Conservation (phyloP, 2,888 invertebrate species). For the Plagiodera versicolora region DNA sequence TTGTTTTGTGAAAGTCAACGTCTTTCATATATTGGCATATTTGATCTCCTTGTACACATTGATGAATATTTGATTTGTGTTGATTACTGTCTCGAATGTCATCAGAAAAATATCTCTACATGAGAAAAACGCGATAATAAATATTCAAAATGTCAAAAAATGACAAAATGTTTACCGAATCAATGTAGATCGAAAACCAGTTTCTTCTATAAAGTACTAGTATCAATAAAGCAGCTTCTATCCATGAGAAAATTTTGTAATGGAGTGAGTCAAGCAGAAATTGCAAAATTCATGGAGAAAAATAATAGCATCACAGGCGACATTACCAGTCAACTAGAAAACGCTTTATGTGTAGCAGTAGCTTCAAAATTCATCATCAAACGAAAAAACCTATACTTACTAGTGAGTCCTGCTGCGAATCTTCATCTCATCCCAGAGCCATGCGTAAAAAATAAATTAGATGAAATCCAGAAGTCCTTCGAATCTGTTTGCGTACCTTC, state of each 20-base stretch:
- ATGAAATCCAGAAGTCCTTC: constrained; percentile 30
- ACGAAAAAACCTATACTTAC: constrained; percentile 27
- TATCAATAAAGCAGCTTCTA: constrained; percentile 35
- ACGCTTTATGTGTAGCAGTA: constrained; percentile 33
- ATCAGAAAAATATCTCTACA: neutral
- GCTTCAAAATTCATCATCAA: constrained; percentile 31
- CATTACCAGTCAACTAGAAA: constrained; percentile 34
- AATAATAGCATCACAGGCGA: constrained; percentile 34
- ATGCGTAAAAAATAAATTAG: constrained; percentile 32
- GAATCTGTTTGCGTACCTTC: neutral
- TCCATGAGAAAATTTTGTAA: constrained; percentile 23
- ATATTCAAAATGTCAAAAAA: constrained; percentile 21
- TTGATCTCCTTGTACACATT: no score
- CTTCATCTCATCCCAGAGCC: constrained; percentile 33
- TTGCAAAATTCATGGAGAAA: constrained; percentile 34
- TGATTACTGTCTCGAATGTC: neutral
- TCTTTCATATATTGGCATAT: no score
- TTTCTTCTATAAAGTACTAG: constrained; percentile 37
- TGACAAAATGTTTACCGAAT: constrained; percentile 27
- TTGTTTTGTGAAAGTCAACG: no score
- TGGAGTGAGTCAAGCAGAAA: constrained; percentile 34
- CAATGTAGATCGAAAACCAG: constrained; percentile 28
- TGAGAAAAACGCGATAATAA: neutral
- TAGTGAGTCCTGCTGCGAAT: constrained; percentile 36
- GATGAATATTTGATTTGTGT: no score